These are phyloP conservation scores for Aphodius granarius DNA, from an alignment of 2,888 invertebrate species.

Conservation along the genomic window DNA sequence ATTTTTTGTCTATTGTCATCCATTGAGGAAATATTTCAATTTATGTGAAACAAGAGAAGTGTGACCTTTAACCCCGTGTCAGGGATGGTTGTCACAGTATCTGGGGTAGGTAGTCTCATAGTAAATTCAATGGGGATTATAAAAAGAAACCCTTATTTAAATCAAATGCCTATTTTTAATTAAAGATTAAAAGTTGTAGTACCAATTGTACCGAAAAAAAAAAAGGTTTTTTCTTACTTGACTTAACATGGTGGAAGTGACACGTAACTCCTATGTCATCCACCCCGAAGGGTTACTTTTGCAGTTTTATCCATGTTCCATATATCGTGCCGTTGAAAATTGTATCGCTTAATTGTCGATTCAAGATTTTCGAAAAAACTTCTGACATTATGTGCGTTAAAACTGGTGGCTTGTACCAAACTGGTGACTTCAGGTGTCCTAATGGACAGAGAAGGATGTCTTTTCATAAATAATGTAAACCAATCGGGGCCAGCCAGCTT, in stretches of 20 bases:
- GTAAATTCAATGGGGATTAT: too few relatives aligned
- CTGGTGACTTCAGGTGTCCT: slow-evolving; percentile 7
- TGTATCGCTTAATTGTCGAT: slow-evolving; percentile 34
- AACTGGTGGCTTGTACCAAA: slow-evolving; percentile 12
- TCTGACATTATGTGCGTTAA: slow-evolving; percentile 8
- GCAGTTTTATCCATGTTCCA: slow-evolving; percentile 17
- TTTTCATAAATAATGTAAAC: slow-evolving; percentile 3
- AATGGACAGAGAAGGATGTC: slow-evolving; percentile 5
- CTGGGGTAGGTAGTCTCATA: too few relatives aligned
- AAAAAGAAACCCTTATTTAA: too few relatives aligned
- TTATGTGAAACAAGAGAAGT: too few relatives aligned
- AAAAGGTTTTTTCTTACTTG: slow-evolving; percentile 18
- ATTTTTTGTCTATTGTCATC: too few relatives aligned
- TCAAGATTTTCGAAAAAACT: slow-evolving; percentile 11
- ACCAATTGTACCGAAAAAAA: too few relatives aligned
- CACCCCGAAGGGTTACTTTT: slow-evolving; percentile 31
- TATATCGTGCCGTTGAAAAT: background rate
- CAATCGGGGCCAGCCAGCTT: too few relatives aligned
- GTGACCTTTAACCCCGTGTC: too few relatives aligned
- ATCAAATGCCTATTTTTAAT: too few relatives aligned
- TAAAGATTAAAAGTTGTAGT: too few relatives aligned
- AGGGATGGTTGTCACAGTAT: too few relatives aligned
- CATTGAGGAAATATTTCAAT: too few relatives aligned
- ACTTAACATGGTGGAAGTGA: slow-evolving; percentile 23
- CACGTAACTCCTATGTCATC: slow-evolving; percentile 30